A percentile compares a stretch with the other conserved stretches of the same genome.
These are phyloP conservation scores for Drosophila anomelani DNA, from an alignment of 2,888 invertebrate species.

Conservation along the genomic window DNA sequence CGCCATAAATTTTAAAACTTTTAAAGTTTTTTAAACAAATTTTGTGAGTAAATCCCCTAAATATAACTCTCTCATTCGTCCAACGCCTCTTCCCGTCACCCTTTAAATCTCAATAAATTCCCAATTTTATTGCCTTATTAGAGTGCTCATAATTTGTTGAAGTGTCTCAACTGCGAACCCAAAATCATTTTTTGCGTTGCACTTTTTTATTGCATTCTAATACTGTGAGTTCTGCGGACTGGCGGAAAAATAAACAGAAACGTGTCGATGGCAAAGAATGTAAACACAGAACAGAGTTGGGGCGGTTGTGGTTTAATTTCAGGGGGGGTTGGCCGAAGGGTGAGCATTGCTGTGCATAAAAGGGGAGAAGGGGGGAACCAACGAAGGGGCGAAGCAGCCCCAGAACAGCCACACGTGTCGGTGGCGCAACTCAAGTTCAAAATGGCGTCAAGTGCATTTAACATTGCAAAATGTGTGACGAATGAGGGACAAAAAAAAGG, in stretches of 20 bases:
- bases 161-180: constrained; percentile 1
- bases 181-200: constrained; percentile 29
- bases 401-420: constrained; percentile 63
- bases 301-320: neutral
- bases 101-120: neutral
- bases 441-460: constrained; percentile 58
- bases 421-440: constrained; percentile 65
- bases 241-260: constrained; percentile 29
- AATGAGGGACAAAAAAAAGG: constrained; percentile 32
- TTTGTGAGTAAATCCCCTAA: neutral
- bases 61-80: neutral
- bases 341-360: neutral
- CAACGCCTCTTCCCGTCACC: neutral
- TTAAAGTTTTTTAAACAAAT: no score
- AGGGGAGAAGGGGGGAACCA: neutral
- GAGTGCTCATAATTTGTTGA: neutral
- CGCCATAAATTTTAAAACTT: neutral
- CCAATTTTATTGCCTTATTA: neutral
- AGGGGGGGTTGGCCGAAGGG: neutral
- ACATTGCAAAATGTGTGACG: constrained; percentile 39
- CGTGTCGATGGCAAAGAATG: constrained; percentile 40
- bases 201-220: constrained; percentile 32
- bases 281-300: constrained; percentile 40
- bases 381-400: neutral
- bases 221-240: constrained; percentile 7